Evolutionary conservation across 2,888 invertebrate species (phyloP), one percentile per base, ranked within the genome.

Genomic region (Corbicula japonica): DNA sequence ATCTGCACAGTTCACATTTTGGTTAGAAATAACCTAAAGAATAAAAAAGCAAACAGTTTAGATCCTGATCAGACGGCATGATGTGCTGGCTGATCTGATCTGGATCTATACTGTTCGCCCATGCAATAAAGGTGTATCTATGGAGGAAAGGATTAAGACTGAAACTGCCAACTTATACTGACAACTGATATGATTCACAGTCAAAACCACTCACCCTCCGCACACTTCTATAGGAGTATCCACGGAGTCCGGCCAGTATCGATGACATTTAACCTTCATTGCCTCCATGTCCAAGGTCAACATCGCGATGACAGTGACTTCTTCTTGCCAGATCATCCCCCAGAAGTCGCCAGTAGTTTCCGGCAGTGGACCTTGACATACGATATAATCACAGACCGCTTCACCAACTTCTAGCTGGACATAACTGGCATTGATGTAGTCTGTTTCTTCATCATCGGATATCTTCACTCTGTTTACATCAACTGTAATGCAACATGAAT

Each of bases 261-360:
- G 97, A 72, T 97, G 97, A 94, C 98, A 99, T 95, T 99, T 99
- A 85, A 96, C 96, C 89, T 98, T 96, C n/a, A 97, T 97, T 87
- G 97, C 95, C 94, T 99, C 98, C 93, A 97, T 95, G 60, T 97
- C 97, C 91, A 89, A 90, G 4, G 98, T 98, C 88, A 98, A 97
- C 98, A 99, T 99, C 87, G 98, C 98, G 52, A 95, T 93, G 15
- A 94, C 93, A 3, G 97, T 95, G 84, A 97, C 96, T 91, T 97
- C 96, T 93, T 98, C 97, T 94, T 98, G 98, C 98, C 98, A 98
- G 86, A 98, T 96, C 98, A 99, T 98, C 91, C 97, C 96, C 98
- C 98, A 99, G 95, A 99, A 98, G 94, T 98, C 98, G 68, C 96
- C 95, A 90, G 97, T 96, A 34, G 98, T 99, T 94, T 97, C 97